A percentile compares a stretch with the other conserved stretches of the same genome.
phyloP scores from a whole-genome alignment of 2,797 vertebrate species.

The Rhodeus uyekii region DNA sequence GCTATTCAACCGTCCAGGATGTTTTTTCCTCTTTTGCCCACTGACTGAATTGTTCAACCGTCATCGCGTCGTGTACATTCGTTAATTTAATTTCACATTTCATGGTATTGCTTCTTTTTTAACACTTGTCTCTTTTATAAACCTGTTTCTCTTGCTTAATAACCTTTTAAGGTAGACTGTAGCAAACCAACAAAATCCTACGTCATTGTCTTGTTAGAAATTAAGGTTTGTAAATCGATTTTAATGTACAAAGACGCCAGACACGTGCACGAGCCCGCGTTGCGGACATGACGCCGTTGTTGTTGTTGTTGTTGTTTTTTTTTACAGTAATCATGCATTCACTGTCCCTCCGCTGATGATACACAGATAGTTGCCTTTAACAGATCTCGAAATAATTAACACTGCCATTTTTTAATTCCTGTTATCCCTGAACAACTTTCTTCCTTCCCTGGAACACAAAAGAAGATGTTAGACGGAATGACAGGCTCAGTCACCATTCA shows the following conservation, averaged over 20 bases:
- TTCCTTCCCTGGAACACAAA: not conserved
- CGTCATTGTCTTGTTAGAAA: not conserved
- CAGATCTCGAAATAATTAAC: not conserved
- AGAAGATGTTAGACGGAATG: not conserved
- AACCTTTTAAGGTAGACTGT: not conserved
- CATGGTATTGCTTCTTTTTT: not conserved
- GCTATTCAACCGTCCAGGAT: slow-evolving; percentile 34
- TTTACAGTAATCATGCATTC: slow-evolving; percentile 25
- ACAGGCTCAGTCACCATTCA: not conserved
- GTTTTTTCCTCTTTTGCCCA: slow-evolving; percentile 40
- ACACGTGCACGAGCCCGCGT: slow-evolving; percentile 31
- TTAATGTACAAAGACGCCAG: slow-evolving; percentile 17
- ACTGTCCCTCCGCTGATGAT: not conserved
- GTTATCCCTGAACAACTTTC: not conserved
- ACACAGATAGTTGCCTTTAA: not conserved
- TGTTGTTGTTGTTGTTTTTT: slow-evolving; percentile 31
- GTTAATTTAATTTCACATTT: not conserved
- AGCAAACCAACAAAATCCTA: not conserved
- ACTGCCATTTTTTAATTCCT: not conserved
- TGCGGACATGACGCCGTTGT: slow-evolving; percentile 48
- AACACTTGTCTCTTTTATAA: slow-evolving; percentile 1
- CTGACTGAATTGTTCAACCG: not conserved
- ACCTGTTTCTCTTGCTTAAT: not conserved
- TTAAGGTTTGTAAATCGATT: not conserved
- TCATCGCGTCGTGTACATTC: not conserved